phyloP scores from a whole-genome alignment of 2,888 invertebrate genomes.

The Volucella inanis region DNA sequence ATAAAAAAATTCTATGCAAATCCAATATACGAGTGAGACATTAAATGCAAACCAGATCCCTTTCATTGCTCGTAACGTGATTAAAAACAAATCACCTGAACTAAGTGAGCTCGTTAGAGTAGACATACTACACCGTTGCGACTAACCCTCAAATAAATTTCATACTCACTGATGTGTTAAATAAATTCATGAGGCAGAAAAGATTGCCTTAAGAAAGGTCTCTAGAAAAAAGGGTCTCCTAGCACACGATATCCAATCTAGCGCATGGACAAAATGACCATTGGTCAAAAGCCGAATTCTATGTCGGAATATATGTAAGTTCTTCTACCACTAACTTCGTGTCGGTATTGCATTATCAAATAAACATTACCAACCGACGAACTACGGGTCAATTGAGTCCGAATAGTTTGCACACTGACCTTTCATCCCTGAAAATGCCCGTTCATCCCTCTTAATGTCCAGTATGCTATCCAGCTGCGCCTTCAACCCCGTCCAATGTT shows the following conservation, averaged over 20 bases:
- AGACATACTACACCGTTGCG: background rate
- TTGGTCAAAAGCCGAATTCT: slow-evolving; percentile 81
- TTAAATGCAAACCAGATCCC: too few species aligned
- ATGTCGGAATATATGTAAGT: slow-evolving; percentile 25
- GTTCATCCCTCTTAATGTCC: slow-evolving; percentile 14
- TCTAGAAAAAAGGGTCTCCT: slow-evolving; percentile 20
- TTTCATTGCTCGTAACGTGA: background rate
- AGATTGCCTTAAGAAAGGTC: slow-evolving; percentile 24
- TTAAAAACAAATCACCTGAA: slow-evolving; percentile 26
- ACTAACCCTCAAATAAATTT: background rate
- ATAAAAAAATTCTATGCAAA: too few species aligned
- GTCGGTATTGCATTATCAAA: slow-evolving; percentile 70
- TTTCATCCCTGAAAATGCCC: slow-evolving; percentile 62
- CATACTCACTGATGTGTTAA: slow-evolving; percentile 65
- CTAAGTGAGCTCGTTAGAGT: slow-evolving; percentile 30
- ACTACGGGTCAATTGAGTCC: slow-evolving; percentile 71
- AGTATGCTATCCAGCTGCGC: slow-evolving; percentile 48
- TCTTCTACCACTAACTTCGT: slow-evolving; percentile 24
- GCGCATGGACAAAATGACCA: slow-evolving; percentile 78
- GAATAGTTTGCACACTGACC: slow-evolving; percentile 69
- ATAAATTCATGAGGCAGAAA: slow-evolving; percentile 67
- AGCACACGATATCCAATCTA: slow-evolving; percentile 43
- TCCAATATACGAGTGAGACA: too few species aligned
- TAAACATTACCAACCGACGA: slow-evolving; percentile 68
- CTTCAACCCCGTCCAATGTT: slow-evolving; percentile 52